A percentile compares a stretch with the other conserved stretches of the same genome.
Evolutionary conservation across 2,888 invertebrate species (phyloP).

Genomic region (Heliconius hortense): DNA sequence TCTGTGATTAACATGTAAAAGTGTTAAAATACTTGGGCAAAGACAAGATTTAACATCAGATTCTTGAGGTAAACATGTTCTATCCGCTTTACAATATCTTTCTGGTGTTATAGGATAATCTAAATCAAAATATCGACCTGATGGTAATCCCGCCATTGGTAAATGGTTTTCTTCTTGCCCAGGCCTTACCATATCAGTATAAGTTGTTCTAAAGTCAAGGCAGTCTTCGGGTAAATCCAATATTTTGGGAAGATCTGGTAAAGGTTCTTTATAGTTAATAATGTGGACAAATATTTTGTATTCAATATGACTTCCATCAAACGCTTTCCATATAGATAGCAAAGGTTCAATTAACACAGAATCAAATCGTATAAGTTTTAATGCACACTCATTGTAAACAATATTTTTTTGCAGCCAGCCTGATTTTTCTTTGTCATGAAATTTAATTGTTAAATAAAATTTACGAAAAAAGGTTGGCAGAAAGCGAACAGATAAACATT

Average conservation of each 20-base stretch:
- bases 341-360: constrained; percentile 75
- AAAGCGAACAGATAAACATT: constrained; percentile 56
- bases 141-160: constrained; percentile 66
- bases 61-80: constrained; percentile 62
- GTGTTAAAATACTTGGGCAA: constrained; percentile 62
- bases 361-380: constrained; percentile 70
- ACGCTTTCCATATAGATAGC: constrained; percentile 70
- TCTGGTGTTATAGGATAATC: constrained; percentile 65
- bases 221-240: constrained; percentile 60
- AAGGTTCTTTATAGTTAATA: constrained; percentile 69
- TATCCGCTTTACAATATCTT: constrained; percentile 56
- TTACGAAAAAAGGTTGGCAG: constrained; percentile 60
- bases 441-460: constrained; percentile 63
- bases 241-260: constrained; percentile 69
- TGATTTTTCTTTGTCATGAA: constrained; percentile 63
- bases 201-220: constrained; percentile 67
- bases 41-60: constrained; percentile 63
- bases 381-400: constrained; percentile 70
- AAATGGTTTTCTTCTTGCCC: constrained; percentile 52
- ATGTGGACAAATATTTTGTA: constrained; percentile 77
- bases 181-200: constrained; percentile 68
- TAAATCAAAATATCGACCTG: constrained; percentile 69
- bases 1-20: constrained; percentile 62
- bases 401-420: constrained; percentile 71
- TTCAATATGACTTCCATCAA: constrained; percentile 69